phyloP scores from a whole-genome alignment of 2,888 invertebrate genomes.

The Scaptomyza tumidula region DNA sequence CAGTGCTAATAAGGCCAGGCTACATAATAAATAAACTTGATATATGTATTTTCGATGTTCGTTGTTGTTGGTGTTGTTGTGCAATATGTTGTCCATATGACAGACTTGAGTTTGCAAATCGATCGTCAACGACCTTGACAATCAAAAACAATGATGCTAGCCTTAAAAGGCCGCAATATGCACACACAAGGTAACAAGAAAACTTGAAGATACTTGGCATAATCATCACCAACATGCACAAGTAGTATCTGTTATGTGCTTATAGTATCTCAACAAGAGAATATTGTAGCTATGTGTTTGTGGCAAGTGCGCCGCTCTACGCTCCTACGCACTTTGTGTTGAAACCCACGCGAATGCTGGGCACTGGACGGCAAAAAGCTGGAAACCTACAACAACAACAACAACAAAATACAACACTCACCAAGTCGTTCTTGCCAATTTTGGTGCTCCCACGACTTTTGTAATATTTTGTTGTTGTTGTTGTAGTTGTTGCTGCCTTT shows the following conservation, averaged over 20 bases:
- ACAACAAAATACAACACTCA: slow-evolving; percentile 16
- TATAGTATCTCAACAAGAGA: slow-evolving; percentile 33
- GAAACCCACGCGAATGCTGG: slow-evolving; percentile 25
- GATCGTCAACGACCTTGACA: slow-evolving; percentile 74
- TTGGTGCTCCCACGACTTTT: slow-evolving; percentile 72
- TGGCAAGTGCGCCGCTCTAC: slow-evolving; percentile 40
- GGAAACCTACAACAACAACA: slow-evolving; percentile 26
- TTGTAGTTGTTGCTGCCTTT: slow-evolving; percentile 36
- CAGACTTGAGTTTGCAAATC: slow-evolving; percentile 59
- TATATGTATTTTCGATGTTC: not conserved
- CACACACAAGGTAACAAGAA: slow-evolving; percentile 31
- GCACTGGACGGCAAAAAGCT: slow-evolving; percentile 11
- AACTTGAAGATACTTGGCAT: slow-evolving; percentile 44
- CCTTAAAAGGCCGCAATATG: slow-evolving; percentile 67
- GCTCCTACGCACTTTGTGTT: slow-evolving; percentile 2
- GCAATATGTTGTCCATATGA: slow-evolving; percentile 56
- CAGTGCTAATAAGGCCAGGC: slow-evolving; percentile 31
- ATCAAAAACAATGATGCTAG: slow-evolving; percentile 68
- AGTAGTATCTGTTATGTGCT: slow-evolving; percentile 19
- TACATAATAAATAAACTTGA: slow-evolving; percentile 28
- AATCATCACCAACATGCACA: slow-evolving; percentile 32
- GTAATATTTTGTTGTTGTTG: slow-evolving; percentile 24
- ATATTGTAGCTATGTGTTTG: slow-evolving; percentile 18
- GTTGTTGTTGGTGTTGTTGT: slow-evolving; percentile 27
- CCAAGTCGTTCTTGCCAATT: slow-evolving; percentile 72